Percentiles rank a stretch among this genome's conserved stretches.
Conservation (phyloP, 1,140 invertebrate genomes). For the Akabosia matsudoensis region DNA sequence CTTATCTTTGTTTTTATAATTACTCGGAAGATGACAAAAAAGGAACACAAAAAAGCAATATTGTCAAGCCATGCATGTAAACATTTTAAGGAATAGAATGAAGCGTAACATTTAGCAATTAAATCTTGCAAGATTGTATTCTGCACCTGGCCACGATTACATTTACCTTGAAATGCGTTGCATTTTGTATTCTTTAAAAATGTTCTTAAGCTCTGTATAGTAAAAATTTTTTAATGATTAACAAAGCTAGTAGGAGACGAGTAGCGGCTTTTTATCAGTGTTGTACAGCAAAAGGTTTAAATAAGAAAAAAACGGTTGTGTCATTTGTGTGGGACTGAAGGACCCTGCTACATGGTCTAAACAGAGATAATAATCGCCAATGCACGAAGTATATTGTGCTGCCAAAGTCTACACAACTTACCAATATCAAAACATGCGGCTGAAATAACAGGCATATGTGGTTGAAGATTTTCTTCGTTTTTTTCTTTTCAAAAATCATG, state of each 20-base stretch:
- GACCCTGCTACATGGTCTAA: not conserved
- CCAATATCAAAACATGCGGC: too few species aligned
- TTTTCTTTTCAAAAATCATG: too few species aligned
- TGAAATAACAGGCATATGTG: too few species aligned
- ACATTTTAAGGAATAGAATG: too few species aligned
- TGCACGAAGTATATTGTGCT: not conserved
- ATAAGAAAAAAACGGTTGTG: not conserved
- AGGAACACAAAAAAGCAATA: too few species aligned
- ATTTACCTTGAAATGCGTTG: not conserved
- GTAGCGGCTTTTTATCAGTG: not conserved
- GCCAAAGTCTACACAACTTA: not conserved
- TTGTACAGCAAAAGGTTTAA: not conserved
- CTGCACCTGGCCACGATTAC: not conserved
- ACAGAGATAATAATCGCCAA: not conserved
- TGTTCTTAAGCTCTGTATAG: not conserved
- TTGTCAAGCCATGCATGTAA: too few species aligned
- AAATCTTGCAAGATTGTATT: too few species aligned
- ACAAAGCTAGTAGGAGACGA: not conserved
- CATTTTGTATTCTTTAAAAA: not conserved
- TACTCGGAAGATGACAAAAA: too few species aligned
- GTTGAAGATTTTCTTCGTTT: too few species aligned
- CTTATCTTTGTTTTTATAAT: too few species aligned
- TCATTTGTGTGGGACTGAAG: not conserved
- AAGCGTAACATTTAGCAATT: too few species aligned
- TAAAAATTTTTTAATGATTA: not conserved